These are phyloP conservation scores for Drosophila quadrilineata DNA, from an alignment of 1,140 invertebrate species.

Conservation along the genomic window DNA sequence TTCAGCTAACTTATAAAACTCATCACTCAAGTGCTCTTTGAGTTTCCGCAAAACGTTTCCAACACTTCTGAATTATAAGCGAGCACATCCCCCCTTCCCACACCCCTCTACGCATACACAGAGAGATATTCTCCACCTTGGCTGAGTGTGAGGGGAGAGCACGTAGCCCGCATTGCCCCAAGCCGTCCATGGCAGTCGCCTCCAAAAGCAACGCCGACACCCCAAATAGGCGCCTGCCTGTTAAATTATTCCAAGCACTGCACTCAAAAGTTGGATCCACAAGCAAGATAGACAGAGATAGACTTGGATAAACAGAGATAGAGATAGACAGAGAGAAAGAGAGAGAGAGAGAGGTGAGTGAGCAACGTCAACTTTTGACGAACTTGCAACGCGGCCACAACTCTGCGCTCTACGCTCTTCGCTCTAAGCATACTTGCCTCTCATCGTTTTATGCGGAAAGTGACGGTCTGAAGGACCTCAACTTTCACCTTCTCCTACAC, in stretches of 20 bases:
- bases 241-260: slow-evolving; percentile 52
- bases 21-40: slow-evolving; percentile 55
- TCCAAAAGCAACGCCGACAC: not conserved
- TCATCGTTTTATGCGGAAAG: slow-evolving; percentile 12
- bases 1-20: slow-evolving; percentile 41
- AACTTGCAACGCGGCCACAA: slow-evolving; percentile 26
- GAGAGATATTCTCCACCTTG: slow-evolving; percentile 27
- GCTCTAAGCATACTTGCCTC: not conserved
- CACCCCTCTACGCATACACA: slow-evolving; percentile 16
- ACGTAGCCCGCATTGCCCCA: slow-evolving; percentile 2
- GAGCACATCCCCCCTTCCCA: too few species aligned
- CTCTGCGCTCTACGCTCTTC: too few species aligned
- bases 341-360: slow-evolving; percentile 19
- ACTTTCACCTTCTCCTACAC: too few species aligned
- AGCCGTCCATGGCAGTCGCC: not conserved
- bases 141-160: slow-evolving; percentile 28
- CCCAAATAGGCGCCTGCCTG: slow-evolving; percentile 33
- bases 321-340: too few species aligned
- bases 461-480: not conserved
- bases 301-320: too few species aligned
- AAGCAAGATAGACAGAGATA: too few species aligned
- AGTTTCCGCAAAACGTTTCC: slow-evolving; percentile 47
- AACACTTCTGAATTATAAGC: slow-evolving; percentile 57
- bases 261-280: slow-evolving; percentile 31
- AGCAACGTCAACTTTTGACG: slow-evolving; percentile 28